phyloP scores from a whole-genome alignment of 2,888 invertebrate species.

The Drosophila siamana region DNA sequence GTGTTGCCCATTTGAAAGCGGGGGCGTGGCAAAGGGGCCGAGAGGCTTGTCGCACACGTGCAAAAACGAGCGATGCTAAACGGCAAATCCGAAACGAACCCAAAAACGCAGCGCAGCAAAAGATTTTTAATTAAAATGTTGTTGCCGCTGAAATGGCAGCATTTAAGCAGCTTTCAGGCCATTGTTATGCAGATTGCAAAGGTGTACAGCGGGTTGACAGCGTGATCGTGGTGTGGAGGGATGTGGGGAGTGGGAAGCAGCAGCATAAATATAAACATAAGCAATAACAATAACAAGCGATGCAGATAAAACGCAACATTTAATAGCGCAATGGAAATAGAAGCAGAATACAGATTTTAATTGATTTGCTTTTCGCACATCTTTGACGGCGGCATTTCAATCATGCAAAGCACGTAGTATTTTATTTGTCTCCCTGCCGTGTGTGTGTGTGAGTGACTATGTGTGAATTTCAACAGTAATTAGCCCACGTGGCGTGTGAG shows the following conservation, averaged over 20 bases:
- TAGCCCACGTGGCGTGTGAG: slow-evolving; percentile 40
- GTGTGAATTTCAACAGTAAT: slow-evolving; percentile 23
- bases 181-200: slow-evolving; percentile 48
- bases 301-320: slow-evolving; percentile 40
- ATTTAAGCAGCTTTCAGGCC: slow-evolving; percentile 53
- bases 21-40: slow-evolving; percentile 16
- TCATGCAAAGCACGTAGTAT: slow-evolving; percentile 44
- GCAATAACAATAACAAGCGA: slow-evolving; percentile 22
- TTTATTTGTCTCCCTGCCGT: slow-evolving; percentile 4
- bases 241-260: not conserved
- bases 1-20: not conserved
- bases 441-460: too few relatives aligned
- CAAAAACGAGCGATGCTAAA: slow-evolving; percentile 35
- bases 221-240: too few relatives aligned
- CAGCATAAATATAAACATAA: slow-evolving; percentile 23
- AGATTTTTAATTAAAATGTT: slow-evolving; percentile 62
- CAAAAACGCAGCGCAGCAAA: slow-evolving; percentile 48
- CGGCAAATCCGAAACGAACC: slow-evolving; percentile 10
- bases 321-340: slow-evolving; percentile 1
- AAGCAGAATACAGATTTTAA: slow-evolving; percentile 25
- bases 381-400: slow-evolving; percentile 21
- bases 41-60: slow-evolving; percentile 36
- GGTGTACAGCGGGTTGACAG: not conserved
- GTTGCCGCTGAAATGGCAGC: slow-evolving; percentile 42
- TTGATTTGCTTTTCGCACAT: slow-evolving; percentile 36